Conservation (phyloP, 2,888 invertebrate genomes). For the Cheilosia pagana region DNA sequence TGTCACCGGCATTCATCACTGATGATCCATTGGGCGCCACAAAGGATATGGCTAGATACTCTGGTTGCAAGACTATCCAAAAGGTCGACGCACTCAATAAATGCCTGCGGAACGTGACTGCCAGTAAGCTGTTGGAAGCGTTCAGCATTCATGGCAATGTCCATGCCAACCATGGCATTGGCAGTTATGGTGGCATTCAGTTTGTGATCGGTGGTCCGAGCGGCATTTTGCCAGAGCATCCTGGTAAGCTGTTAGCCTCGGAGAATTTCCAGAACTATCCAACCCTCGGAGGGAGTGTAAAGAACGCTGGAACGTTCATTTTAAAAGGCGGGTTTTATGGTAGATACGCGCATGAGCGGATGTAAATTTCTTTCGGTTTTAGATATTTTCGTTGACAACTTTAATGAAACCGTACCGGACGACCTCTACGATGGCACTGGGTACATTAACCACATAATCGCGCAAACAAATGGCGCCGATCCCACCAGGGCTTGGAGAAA, state of each 20-base stretch:
- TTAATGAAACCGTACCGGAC: conserved; percentile 81
- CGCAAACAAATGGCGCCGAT: conserved; percentile 82
- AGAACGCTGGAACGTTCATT: conserved; percentile 84
- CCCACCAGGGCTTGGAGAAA: conserved; percentile 83
- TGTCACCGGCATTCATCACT: conserved; percentile 84
- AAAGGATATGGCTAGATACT: conserved; percentile 55
- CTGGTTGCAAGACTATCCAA: conserved; percentile 80
- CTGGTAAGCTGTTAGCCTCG: conserved; percentile 54
- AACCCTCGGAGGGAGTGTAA: conserved; percentile 84
- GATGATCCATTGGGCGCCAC: conserved; percentile 18
- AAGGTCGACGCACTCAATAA: conserved; percentile 79
- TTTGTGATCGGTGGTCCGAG: conserved; percentile 82
- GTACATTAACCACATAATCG: conserved; percentile 80
- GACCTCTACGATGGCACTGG: conserved; percentile 77
- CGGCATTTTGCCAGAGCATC: conserved; percentile 81
- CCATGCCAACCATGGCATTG: conserved; percentile 76
- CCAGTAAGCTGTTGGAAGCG: conserved; percentile 79
- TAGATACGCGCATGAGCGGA: not conserved
- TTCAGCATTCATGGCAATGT: conserved; percentile 80
- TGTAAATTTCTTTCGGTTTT: not conserved
- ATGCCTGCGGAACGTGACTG: conserved; percentile 81
- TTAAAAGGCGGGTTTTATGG: conserved; percentile 80
- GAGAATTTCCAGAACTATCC: conserved; percentile 80
- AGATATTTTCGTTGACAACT: conserved; percentile 80
- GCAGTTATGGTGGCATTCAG: conserved; percentile 80